Base-by-base conservation (phyloP, 2,888 invertebrate genomes). In the Stenolophus ochropezus region DNA sequence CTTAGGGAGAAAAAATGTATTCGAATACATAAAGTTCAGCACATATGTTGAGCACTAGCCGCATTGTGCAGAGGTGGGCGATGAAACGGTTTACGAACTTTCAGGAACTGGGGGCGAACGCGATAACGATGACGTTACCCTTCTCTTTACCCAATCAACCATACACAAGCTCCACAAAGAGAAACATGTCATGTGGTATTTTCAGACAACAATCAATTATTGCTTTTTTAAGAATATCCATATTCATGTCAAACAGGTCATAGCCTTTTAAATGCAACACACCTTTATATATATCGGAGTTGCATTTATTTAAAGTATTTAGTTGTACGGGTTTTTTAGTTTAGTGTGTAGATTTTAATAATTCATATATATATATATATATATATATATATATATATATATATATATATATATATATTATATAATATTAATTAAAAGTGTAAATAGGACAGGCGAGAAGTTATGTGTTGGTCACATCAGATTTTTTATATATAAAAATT, bases 101-200 rank as follows among this genome's bases (percentile, higher is more conserved):
- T 56, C 56, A 56, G 56, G 56, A 21, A 56, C 20, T 56, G 21
- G 56, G 56, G 20, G 21, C 56, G 11, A 56, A 18, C 20, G 20
- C 56, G 56, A 56, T 56, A 56, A 56, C 56, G 56, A 56, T 56
- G 20, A 56, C 56, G 56, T 56, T 56, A 56, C 56, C 56, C 56
- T 42, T 18, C 53, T 53, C 53, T 53, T 53, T 53, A 53, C 18
- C 18, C 8, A 56, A 56, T 56, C 20, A 56, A 6, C 21, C 56
- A 11, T 56, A 21, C 6, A 56, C 8, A 56, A 11, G 33, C 56
- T 56, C 11, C 56, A 56, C 56, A 56, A 56, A 56, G 56, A 56
- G 18, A 21, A 21, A 56, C 56, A 56, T 21, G 53, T 18, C 18
- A 20, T 5, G 56, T 56, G 56, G 4, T 56, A 56, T 56, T 56